These are phyloP conservation scores for Hephaestus fuliginosus DNA, from an alignment of 2,797 vertebrate genomes.

Conservation along the genomic window DNA sequence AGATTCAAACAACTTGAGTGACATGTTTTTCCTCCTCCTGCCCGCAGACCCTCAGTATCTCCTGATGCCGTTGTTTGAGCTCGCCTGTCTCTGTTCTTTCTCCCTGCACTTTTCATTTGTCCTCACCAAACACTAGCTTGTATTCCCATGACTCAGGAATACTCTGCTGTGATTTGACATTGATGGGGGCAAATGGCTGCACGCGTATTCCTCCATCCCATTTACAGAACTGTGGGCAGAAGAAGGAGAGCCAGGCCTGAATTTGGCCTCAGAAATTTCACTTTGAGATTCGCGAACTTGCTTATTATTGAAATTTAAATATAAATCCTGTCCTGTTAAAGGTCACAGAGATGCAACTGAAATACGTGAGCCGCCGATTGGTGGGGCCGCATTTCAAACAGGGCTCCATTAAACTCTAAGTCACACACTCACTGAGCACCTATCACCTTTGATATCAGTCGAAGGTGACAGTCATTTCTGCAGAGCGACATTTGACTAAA, in stretches of 20 bases:
- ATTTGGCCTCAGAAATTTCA: constrained; percentile 34
- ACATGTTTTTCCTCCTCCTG: constrained; percentile 47
- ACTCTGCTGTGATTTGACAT: constrained; percentile 49
- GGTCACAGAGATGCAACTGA: constrained; percentile 53
- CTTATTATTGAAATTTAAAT: constrained; percentile 59
- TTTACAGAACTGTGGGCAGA: constrained; percentile 18
- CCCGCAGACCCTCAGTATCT: constrained; percentile 46
- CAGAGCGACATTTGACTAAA: constrained; percentile 25
- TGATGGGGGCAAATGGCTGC: constrained; percentile 56
- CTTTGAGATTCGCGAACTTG: constrained; percentile 43
- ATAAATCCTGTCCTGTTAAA: constrained; percentile 54
- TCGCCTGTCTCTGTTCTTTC: constrained; percentile 7
- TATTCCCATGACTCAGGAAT: constrained; percentile 33
- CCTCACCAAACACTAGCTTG: constrained; percentile 35
- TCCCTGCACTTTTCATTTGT: constrained; percentile 33
- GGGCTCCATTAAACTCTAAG: constrained; percentile 43
- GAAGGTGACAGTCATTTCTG: constrained; percentile 42
- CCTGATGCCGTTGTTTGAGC: constrained; percentile 41
- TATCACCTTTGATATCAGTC: constrained; percentile 37
- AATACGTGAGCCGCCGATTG: constrained; percentile 49
- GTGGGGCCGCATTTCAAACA: constrained; percentile 41
- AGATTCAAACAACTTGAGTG: constrained; percentile 44
- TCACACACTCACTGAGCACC: constrained; percentile 27
- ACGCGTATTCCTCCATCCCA: constrained; percentile 14
- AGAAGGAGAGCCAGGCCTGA: neutral